phyloP scores from a whole-genome alignment of 2,888 invertebrate genomes.

The Leptopterna dolabrata region DNA sequence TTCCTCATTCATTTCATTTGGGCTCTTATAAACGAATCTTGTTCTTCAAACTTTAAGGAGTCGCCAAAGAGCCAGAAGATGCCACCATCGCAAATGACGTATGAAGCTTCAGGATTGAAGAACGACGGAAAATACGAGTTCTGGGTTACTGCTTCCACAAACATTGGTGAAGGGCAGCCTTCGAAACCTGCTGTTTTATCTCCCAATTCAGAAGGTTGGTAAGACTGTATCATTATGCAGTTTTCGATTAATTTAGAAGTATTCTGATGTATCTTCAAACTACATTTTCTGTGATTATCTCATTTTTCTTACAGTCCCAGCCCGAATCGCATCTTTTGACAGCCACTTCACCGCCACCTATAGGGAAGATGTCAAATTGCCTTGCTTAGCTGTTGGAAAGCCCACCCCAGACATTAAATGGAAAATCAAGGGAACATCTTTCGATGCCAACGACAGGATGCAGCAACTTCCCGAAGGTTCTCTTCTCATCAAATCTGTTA shows the following conservation, averaged over 20 bases:
- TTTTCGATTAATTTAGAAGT: no score
- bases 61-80: conserved; percentile 69
- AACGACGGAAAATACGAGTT: conserved; percentile 88
- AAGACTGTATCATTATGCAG: no score
- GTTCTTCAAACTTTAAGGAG: conserved; percentile 58
- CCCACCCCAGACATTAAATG: conserved; percentile 90
- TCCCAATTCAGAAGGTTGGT: conserved; percentile 82
- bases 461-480: conserved; percentile 90
- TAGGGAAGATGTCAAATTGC: conserved; percentile 90
- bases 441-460: conserved; percentile 84
- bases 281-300: no score
- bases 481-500: conserved; percentile 88
- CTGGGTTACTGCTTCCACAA: conserved; percentile 94
- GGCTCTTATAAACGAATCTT: no score
- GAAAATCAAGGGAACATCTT: conserved; percentile 84
- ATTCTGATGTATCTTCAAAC: no score
- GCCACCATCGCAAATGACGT: conserved; percentile 86
- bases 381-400: conserved; percentile 91
- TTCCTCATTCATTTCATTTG: no score
- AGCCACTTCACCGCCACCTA: conserved; percentile 92
- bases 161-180: conserved; percentile 92
- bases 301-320: conserved; percentile 80
- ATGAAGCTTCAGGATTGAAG: conserved; percentile 86
- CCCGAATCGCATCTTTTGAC: conserved; percentile 94
- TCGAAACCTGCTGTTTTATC: conserved; percentile 88